These are phyloP conservation scores for Styela plicata DNA, from an alignment of 23 tunicate species.

Conservation along the genomic window DNA sequence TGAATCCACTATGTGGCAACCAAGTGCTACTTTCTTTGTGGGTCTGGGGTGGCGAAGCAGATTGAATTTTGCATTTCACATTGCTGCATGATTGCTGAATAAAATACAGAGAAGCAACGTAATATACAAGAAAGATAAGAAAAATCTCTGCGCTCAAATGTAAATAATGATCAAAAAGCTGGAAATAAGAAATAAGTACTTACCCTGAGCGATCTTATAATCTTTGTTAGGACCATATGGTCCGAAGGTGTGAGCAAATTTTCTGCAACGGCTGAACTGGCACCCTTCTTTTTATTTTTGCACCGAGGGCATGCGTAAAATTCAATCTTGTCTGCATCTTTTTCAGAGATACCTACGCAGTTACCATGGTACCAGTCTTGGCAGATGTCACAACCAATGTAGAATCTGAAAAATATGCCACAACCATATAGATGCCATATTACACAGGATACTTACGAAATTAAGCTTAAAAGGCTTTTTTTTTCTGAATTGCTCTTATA, in stretches of 20 bases:
- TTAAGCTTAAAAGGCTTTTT: no score
- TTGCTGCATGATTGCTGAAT: no score
- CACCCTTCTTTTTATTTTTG: constrained; percentile 39
- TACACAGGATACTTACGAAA: no score
- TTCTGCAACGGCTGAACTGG: constrained; percentile 3
- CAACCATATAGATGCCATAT: neutral
- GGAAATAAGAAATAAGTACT: no score
- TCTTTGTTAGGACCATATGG: neutral
- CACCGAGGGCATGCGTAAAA: constrained; percentile 83
- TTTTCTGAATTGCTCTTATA: no score
- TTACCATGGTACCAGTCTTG: constrained; percentile 95
- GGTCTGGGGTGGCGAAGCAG: no score
- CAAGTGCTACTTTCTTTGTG: no score
- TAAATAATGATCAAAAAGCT: neutral
- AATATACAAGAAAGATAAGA: no score
- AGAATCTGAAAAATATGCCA: constrained; percentile 50
- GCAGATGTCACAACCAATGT: constrained; percentile 93
- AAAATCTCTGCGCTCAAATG: no score
- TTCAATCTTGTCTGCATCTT: constrained; percentile 51
- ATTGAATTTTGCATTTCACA: no score
- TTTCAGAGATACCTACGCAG: constrained; percentile 75
- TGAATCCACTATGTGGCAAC: no score
- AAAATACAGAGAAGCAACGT: neutral
- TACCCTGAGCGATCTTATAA: constrained; percentile 19
- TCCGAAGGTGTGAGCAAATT: constrained; percentile 9